phyloP scores from a whole-genome alignment of 2,888 invertebrate genomes.

The Cephonodes hylas region DNA sequence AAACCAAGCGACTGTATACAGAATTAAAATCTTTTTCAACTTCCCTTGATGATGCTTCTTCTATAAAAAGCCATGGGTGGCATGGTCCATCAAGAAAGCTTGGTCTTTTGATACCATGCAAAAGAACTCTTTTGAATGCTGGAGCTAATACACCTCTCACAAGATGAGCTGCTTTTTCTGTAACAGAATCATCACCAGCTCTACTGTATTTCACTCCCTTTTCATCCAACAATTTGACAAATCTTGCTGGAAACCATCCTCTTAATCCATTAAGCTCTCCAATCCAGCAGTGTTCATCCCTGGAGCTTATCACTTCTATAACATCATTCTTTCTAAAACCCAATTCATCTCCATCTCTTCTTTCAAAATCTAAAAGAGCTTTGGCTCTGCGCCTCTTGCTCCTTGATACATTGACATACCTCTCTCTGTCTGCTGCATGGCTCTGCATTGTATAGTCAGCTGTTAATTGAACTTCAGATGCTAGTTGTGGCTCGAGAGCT shows the following conservation, averaged over 20 bases:
- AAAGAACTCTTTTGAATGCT: slow-evolving; percentile 94
- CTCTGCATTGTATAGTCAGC: slow-evolving; percentile 98
- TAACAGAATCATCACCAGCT: slow-evolving; percentile 98
- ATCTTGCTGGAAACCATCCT: slow-evolving; percentile 98
- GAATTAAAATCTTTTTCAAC: slow-evolving; percentile 99
- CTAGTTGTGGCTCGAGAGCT: slow-evolving; percentile 93
- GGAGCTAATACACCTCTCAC: slow-evolving; percentile 97
- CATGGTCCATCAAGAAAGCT: slow-evolving; percentile 95
- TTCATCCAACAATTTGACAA: slow-evolving; percentile 97
- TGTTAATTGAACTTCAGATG: slow-evolving; percentile 88
- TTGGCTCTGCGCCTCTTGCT: slow-evolving; percentile 95
- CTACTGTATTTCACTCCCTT: slow-evolving; percentile 87
- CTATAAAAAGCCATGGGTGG: slow-evolving; percentile 99
- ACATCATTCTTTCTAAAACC: slow-evolving; percentile 99
- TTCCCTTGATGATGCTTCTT: slow-evolving; percentile 97
- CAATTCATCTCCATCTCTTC: slow-evolving; percentile 98
- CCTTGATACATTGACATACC: slow-evolving; percentile 95
- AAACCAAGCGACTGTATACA: slow-evolving; percentile 96
- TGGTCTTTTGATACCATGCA: slow-evolving; percentile 96
- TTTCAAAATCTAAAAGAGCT: slow-evolving; percentile 97
- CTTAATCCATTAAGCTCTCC: slow-evolving; percentile 97
- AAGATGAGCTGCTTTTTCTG: slow-evolving; percentile 97
- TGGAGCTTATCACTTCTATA: slow-evolving; percentile 97
- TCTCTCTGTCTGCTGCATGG: slow-evolving; percentile 95
- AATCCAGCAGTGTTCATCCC: slow-evolving; percentile 99